Evolutionary conservation across 2,113 vertebrate species (phyloP).

Genomic region (Gnathochromis pfefferi): DNA sequence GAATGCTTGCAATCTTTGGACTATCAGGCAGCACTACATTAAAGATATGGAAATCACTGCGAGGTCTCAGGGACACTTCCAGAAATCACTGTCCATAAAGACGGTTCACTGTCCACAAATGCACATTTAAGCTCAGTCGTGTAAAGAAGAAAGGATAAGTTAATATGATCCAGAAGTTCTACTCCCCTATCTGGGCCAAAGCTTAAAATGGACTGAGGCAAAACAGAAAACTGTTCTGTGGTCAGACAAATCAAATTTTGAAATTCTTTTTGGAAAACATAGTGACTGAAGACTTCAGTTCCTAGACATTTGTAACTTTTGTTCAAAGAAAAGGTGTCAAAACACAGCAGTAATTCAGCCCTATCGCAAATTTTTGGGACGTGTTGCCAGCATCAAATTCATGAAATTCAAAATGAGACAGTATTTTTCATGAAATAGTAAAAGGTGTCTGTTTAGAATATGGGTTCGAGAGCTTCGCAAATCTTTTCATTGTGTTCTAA

Average conservation of each 20-base stretch:
- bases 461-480: fast-evolving
- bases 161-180: background rate
- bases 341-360: background rate
- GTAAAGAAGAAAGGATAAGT: background rate
- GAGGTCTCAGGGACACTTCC: background rate
- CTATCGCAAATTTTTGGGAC: fast-evolving
- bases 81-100: background rate
- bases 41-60: background rate
- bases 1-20: background rate
- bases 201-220: background rate
- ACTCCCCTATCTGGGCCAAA: fast-evolving
- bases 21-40: background rate
- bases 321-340: background rate
- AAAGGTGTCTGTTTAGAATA: background rate
- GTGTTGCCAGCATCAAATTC: background rate
- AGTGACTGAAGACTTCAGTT: background rate
- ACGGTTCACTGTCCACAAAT: background rate
- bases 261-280: background rate
- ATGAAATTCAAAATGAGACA: background rate
- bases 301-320: background rate
- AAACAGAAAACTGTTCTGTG: background rate
- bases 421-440: fast-evolving
- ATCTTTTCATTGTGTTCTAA: background rate
- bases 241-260: fast-evolving
- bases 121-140: background rate